Percentiles rank a stretch among this genome's conserved stretches.
Evolutionary conservation across 2,888 invertebrate species (phyloP).

Genomic region (Hartigia nigra): DNA sequence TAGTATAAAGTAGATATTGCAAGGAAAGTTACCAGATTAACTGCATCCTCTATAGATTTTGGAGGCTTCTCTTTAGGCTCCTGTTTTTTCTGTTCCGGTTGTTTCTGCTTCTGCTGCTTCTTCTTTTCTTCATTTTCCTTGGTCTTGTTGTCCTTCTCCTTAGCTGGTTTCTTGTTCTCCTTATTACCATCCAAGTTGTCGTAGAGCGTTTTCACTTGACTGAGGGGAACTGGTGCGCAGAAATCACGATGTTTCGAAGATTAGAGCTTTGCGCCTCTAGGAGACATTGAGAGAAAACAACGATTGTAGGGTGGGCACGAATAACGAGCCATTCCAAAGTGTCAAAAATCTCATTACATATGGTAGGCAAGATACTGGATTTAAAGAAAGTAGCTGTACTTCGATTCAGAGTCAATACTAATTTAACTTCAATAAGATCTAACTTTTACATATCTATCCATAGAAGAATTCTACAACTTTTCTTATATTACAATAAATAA

Average conservation of each 20-base stretch:
- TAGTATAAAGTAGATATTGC: background rate
- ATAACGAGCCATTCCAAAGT: no score
- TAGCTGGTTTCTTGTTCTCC: conserved; percentile 68
- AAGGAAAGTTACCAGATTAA: conserved; percentile 68
- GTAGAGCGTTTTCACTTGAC: conserved; percentile 77
- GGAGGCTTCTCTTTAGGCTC: conserved; percentile 74
- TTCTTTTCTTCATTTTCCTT: conserved; percentile 68
- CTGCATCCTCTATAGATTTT: conserved; percentile 74
- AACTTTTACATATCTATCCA: no score
- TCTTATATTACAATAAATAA: conserved; percentile 2
- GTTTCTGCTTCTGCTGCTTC: conserved; percentile 66
- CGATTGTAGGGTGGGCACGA: no score
- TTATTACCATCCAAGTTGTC: conserved; percentile 73
- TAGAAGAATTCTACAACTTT: background rate
- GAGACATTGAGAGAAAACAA: conserved; percentile 3
- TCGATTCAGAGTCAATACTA: no score
- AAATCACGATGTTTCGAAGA: conserved; percentile 1
- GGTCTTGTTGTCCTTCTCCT: conserved; percentile 58
- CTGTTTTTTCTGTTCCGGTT: conserved; percentile 67
- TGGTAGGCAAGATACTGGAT: no score
- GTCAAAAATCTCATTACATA: no score
- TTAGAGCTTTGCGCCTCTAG: conserved; percentile 4
- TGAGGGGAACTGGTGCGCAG: conserved; percentile 72
- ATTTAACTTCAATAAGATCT: no score
- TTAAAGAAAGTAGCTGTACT: no score